Evolutionary conservation across 2,797 vertebrate genomes (phyloP).

Genomic region (Bufotes viridis): DNA sequence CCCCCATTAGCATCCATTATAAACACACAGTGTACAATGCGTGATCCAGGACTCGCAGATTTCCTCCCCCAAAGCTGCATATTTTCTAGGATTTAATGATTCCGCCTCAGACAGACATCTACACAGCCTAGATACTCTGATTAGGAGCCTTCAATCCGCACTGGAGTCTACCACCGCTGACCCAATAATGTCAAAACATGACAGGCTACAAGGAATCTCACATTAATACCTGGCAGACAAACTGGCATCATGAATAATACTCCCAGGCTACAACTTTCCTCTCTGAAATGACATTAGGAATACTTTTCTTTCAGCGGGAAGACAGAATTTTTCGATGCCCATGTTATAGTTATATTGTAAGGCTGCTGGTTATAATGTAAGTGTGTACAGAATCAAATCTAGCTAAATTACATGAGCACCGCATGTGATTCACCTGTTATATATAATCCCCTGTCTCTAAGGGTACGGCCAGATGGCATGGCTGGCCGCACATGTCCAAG

Average conservation of each 20-base stretch:
- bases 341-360: background rate
- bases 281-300: conserved; percentile 17
- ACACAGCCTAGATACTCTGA: background rate
- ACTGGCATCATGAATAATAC: conserved; percentile 7
- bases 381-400: too few species aligned
- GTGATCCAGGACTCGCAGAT: background rate
- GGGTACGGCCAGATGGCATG: too few species aligned
- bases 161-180: conserved; percentile 37
- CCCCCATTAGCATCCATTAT: conserved; percentile 3
- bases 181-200: conserved; percentile 52
- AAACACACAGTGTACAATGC: background rate
- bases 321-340: background rate
- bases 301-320: background rate
- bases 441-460: too few species aligned
- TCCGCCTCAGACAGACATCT: conserved; percentile 8
- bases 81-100: conserved; percentile 13
- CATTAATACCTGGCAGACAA: conserved; percentile 40
- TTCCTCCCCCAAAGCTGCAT: background rate
- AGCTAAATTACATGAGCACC: too few species aligned
- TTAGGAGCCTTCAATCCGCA: conserved; percentile 23
- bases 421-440: too few species aligned
- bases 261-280: conserved; percentile 35
- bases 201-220: conserved; percentile 22
- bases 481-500: too few species aligned
- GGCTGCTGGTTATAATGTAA: too few species aligned